Evolutionary conservation across 2,888 invertebrate species (phyloP), one percentile per base, ranked within the genome.

Genomic region (Pediacus dermestoides): DNA sequence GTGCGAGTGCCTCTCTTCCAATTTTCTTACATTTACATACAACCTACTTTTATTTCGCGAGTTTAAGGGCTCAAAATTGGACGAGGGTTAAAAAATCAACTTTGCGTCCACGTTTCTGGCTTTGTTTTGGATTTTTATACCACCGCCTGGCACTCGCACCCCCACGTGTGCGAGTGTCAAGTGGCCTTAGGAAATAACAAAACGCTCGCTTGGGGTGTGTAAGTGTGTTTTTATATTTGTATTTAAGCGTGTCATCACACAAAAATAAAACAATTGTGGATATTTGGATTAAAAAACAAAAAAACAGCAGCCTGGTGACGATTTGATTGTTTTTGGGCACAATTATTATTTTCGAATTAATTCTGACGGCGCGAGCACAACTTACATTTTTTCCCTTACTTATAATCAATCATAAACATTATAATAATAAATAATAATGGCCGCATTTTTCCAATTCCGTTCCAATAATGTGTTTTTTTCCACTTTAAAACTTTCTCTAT

Each of bases 31-130:
- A 13, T 28, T 9, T 13, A 13, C n/a, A 13, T 28, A 11, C 7
- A 28, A n/a, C n/a, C n/a, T n/a, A n/a, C n/a, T n/a, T n/a, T n/a
- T n/a, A n/a, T n/a, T n/a, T n/a, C n/a, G n/a, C n/a, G n/a, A n/a
- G n/a, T n/a, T n/a, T 49, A 57, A 60, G 59, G 59, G 61, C 59
- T 60, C 58, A 58, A 46, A 38, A 54, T 55, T 55, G 57, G 57
- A n/a, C n/a, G n/a, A n/a, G n/a, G n/a, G n/a, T n/a, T n/a, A n/a
- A n/a, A n/a, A n/a, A n/a, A n/a, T n/a, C n/a, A n/a, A n/a, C n/a
- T n/a, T 54, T 39, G 39, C 36, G 37, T 43, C 43, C 30, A 39
- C 44, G 43, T 50, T 47, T 36, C 16, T 37, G 10, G 25, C 42
- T 40, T 30, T 38, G 12, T 37, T 42, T 38, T 40, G 37, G n/a